A percentile compares a stretch with the other conserved stretches of the same genome.
Conservation (phyloP, 1,140 invertebrate genomes). For the Adelges cooleyi region DNA sequence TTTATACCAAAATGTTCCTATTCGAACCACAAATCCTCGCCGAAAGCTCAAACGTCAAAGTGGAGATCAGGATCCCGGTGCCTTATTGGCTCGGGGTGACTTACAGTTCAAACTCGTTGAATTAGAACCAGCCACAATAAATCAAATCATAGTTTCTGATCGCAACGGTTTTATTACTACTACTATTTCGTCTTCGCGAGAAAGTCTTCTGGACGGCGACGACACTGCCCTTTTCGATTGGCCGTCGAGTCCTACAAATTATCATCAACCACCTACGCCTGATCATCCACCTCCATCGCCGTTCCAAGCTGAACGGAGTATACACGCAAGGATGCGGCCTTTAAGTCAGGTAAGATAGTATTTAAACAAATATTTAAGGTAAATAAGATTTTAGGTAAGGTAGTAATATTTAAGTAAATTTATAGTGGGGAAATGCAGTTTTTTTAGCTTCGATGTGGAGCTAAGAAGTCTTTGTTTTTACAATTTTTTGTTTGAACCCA, state of each 20-base stretch:
- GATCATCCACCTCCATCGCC: conserved; percentile 91
- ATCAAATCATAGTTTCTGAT: conserved; percentile 36
- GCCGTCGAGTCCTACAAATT: conserved; percentile 71
- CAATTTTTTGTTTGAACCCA: no score
- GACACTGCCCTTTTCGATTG: conserved; percentile 30
- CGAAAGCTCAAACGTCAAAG: conserved; percentile 55
- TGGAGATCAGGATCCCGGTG: conserved; percentile 41
- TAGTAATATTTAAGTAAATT: no score
- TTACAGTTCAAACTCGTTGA: conserved; percentile 41
- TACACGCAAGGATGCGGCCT: conserved; percentile 79
- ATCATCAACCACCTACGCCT: conserved; percentile 82
- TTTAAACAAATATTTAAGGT: no score
- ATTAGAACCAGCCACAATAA: conserved; percentile 31
- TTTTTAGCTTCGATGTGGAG: no score
- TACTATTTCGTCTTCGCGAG: conserved; percentile 49
- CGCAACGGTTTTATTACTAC: conserved; percentile 39
- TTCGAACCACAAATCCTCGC: conserved; percentile 58
- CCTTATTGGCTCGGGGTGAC: conserved; percentile 39
- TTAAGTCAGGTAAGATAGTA: conserved; percentile 68
- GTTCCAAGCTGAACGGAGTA: conserved; percentile 73
- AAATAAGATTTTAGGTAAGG: no score
- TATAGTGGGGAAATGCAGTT: no score
- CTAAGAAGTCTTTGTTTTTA: no score
- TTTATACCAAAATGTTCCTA: conserved; percentile 56
- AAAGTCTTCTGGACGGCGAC: conserved; percentile 49